These are phyloP conservation scores for Sebastes fasciatus DNA, from an alignment of 2,113 vertebrate species.

Conservation along the genomic window DNA sequence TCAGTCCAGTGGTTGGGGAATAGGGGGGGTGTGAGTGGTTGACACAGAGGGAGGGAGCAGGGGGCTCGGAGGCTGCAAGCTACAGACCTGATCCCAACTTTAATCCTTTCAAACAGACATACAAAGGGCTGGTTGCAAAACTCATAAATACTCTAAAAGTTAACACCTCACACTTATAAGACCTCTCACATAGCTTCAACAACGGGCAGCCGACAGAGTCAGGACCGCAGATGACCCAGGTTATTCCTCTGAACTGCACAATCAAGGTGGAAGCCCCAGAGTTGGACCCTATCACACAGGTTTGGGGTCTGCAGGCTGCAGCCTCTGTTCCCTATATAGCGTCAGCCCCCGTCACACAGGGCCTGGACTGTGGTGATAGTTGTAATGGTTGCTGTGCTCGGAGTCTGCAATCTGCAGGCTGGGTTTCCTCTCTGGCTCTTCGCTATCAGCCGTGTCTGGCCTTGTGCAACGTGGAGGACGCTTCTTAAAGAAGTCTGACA, in stretches of 20 bases:
- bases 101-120: conserved; percentile 13
- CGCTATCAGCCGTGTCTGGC: conserved; percentile 60
- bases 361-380: conserved; percentile 82
- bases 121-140: conserved; percentile 5
- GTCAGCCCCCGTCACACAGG: conserved; percentile 78
- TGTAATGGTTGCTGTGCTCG: conserved; percentile 87
- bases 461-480: conserved; percentile 75
- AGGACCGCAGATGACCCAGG: conserved; percentile 3
- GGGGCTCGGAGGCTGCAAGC: conserved; percentile 38
- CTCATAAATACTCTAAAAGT: conserved; percentile 13
- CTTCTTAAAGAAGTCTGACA: conserved; percentile 94
- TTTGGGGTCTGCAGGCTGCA: conserved; percentile 44
- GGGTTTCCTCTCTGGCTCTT: conserved; percentile 85
- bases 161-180: conserved; percentile 1
- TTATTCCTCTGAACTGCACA: conserved; percentile 23
- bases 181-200: conserved; percentile 6
- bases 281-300: conserved; percentile 17
- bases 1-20: conserved; percentile 79
- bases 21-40: conserved; percentile 68
- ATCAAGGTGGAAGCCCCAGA: background rate
- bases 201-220: conserved; percentile 11
- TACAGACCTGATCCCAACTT: conserved; percentile 4
- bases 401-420: conserved; percentile 87
- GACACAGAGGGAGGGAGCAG: conserved; percentile 29
- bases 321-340: conserved; percentile 13